phyloP scores from a whole-genome alignment of 1,140 invertebrate species.

The Tyrophagus putrescentiae region DNA sequence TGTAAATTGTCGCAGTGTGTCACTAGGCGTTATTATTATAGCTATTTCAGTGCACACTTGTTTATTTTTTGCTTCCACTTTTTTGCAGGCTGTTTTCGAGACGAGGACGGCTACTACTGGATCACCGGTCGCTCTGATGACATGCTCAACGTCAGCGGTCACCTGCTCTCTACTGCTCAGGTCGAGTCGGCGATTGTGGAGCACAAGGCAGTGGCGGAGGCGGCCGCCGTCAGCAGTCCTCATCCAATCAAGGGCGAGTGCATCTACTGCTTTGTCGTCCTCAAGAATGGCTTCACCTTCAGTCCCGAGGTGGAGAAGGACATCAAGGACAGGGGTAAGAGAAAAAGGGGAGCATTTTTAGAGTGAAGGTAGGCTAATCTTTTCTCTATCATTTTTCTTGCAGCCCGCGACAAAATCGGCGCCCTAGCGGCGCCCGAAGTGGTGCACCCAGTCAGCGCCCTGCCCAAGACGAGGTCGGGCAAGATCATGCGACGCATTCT shows the following conservation, averaged over 20 bases:
- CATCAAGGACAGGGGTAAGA: constrained; percentile 54
- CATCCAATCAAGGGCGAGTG: constrained; percentile 90
- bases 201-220: constrained; percentile 66
- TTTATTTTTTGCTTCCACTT: not conserved
- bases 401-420: constrained; percentile 79
- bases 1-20: not conserved
- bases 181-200: constrained; percentile 74
- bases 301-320: constrained; percentile 43
- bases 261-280: constrained; percentile 86
- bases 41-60: not conserved
- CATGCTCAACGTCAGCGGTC: constrained; percentile 94
- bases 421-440: constrained; percentile 90
- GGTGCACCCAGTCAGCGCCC: constrained; percentile 71
- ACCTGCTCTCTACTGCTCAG: constrained; percentile 89
- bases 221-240: constrained; percentile 82
- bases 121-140: constrained; percentile 93
- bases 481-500: constrained; percentile 94
- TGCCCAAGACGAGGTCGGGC: constrained; percentile 93
- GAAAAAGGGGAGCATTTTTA: not conserved
- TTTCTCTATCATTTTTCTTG: not conserved
- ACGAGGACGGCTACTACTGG: constrained; percentile 89
- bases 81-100: constrained; percentile 38
- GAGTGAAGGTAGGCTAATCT: not conserved
- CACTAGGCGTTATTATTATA: not conserved
- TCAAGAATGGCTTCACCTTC: constrained; percentile 47